Percentiles rank a stretch among this genome's conserved stretches.
Evolutionary conservation across 2,797 vertebrate species (phyloP).

Genomic region (Typhlichthys subterraneus): DNA sequence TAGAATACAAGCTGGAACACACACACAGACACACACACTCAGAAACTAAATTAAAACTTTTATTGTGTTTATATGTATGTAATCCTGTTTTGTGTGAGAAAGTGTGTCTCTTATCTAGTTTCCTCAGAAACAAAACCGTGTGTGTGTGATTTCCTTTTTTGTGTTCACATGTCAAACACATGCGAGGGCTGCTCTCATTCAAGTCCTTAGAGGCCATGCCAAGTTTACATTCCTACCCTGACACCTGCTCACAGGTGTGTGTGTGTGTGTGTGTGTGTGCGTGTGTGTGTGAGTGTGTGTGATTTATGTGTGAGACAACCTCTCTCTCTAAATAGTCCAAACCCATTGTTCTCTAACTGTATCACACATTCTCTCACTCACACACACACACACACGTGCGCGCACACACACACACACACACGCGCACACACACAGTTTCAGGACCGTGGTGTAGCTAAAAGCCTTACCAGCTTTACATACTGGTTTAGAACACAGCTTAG

Average conservation of each 20-base stretch:
- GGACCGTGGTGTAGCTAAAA: too few species aligned
- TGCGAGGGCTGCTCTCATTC: background rate
- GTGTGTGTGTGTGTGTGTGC: too few species aligned
- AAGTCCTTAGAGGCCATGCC: too few species aligned
- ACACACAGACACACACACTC: background rate
- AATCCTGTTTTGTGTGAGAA: background rate
- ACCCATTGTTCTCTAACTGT: too few species aligned
- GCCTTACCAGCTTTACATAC: too few species aligned
- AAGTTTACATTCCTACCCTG: too few species aligned
- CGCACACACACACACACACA: background rate
- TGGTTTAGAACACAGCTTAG: too few species aligned
- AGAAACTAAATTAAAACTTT: background rate
- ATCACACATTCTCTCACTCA: too few species aligned
- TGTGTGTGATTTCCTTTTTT: conserved; percentile 11
- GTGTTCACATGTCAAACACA: background rate
- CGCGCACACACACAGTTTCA: background rate
- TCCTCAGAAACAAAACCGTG: conserved; percentile 6
- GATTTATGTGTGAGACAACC: too few species aligned
- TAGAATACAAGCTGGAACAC: conserved; percentile 82
- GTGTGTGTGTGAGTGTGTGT: too few species aligned
- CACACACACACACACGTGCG: background rate
- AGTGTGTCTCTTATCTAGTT: conserved; percentile 18
- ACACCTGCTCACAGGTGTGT: too few species aligned
- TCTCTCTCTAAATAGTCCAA: too few species aligned
- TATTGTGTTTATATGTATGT: background rate